Evolutionary conservation across 2,888 invertebrate genomes (phyloP).

Genomic region (Rambutsinella grinnellia): DNA sequence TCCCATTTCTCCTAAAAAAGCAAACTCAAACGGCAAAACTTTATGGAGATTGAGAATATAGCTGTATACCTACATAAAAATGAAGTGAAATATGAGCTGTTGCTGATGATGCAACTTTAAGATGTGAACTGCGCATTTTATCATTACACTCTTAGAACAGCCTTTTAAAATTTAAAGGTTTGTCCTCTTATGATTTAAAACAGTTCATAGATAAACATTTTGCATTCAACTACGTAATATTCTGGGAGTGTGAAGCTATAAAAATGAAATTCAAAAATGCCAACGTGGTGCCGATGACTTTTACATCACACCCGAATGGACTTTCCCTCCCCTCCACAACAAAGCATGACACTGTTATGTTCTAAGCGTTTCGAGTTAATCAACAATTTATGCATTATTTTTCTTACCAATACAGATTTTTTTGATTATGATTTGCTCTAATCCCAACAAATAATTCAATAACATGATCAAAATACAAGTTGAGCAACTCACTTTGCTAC

Average conservation of each 20-base stretch:
- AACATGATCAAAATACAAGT: conserved; percentile 15
- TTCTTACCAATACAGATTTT: not conserved
- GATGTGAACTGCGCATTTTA: conserved; percentile 43
- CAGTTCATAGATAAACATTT: not conserved
- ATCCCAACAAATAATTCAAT: not conserved
- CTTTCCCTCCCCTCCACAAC: not conserved
- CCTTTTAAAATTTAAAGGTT: too few species aligned
- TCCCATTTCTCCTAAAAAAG: not conserved
- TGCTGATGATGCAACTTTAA: conserved; percentile 23
- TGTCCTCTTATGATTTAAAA: not conserved
- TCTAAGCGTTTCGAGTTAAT: not conserved
- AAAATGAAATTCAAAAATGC: not conserved
- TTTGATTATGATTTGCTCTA: not conserved
- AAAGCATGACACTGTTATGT: not conserved
- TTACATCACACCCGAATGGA: not conserved
- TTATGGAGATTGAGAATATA: too few species aligned
- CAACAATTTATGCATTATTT: too few species aligned
- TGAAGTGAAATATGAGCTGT: too few species aligned
- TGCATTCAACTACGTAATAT: not conserved
- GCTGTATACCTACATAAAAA: too few species aligned
- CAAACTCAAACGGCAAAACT: too few species aligned
- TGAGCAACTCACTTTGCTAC: conserved; percentile 34
- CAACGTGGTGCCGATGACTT: too few species aligned
- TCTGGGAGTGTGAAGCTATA: too few species aligned
- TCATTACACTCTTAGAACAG: not conserved